Evolutionary conservation across 92 coral and sea anemone species (phyloP).

Genomic region (Actinernus sp.): DNA sequence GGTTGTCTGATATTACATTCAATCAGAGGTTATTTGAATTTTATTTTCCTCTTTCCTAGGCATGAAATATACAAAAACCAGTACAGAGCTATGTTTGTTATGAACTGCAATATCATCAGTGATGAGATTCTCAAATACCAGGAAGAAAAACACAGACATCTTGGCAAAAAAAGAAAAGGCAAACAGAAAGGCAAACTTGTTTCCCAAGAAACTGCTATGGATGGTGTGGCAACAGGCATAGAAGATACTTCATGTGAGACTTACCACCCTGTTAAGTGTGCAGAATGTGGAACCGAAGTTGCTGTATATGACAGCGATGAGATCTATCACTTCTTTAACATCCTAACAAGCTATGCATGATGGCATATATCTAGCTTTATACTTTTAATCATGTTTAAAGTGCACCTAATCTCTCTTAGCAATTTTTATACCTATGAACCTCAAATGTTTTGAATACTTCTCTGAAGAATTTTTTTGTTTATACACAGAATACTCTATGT

Average conservation of each 20-base stretch:
- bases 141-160: conserved; percentile 54
- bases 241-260: conserved; percentile 45
- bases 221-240: background rate
- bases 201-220: conserved; percentile 6
- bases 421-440: too few relatives aligned
- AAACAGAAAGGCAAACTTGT: conserved; percentile 76
- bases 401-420: too few relatives aligned
- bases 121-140: conserved; percentile 92
- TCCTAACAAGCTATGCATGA: conserved; percentile 86
- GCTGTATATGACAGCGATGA: conserved; percentile 97
- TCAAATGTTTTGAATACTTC: too few relatives aligned
- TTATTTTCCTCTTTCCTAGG: conserved; percentile 24
- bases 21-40: background rate
- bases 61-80: conserved; percentile 91
- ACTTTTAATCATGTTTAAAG: too few relatives aligned
- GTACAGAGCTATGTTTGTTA: conserved; percentile 98
- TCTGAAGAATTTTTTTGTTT: too few relatives aligned
- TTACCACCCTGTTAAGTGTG: conserved; percentile 90
- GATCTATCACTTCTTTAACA: conserved; percentile 95
- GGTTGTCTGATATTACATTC: too few relatives aligned
- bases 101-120: conserved; percentile 85
- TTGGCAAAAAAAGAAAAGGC: conserved; percentile 71
- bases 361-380: too few relatives aligned
- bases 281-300: conserved; percentile 91
- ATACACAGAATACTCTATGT: too few relatives aligned